Evolutionary conservation across 2,888 invertebrate species (phyloP).

Genomic region (Hyposoter didymator): DNA sequence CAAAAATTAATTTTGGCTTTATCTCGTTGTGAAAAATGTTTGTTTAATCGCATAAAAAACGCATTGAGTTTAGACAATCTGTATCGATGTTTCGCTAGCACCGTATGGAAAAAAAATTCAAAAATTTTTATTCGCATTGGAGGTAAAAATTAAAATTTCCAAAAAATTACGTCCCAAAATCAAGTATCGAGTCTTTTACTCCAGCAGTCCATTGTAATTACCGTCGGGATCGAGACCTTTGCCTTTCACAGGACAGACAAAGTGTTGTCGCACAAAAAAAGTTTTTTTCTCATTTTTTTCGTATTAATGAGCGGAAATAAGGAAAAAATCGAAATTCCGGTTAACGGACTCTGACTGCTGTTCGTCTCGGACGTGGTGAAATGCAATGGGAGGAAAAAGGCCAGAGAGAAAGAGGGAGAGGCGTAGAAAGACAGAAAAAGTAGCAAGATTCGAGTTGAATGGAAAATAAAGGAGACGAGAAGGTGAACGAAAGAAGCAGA

Average conservation of each 20-base stretch:
- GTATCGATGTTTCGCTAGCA: no score
- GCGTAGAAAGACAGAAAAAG: conserved; percentile 48
- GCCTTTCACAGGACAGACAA: not conserved
- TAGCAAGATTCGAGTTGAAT: conserved; percentile 67
- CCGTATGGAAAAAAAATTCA: not conserved
- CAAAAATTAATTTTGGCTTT: not conserved
- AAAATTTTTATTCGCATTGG: not conserved
- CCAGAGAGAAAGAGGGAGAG: not conserved
- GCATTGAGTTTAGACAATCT: not conserved
- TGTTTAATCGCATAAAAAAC: not conserved
- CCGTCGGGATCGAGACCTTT: not conserved
- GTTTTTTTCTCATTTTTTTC: not conserved
- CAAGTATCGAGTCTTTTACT: not conserved
- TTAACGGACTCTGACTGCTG: not conserved
- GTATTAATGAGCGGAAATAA: conserved; percentile 1
- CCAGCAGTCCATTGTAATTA: not conserved
- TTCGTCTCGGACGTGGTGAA: conserved; percentile 3
- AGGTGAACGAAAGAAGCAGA: conserved; percentile 53
- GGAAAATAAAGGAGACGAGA: conserved; percentile 69
- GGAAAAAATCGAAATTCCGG: conserved; percentile 4
- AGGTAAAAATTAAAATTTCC: not conserved
- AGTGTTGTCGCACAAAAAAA: not conserved
- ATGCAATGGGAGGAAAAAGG: not conserved
- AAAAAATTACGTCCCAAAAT: not conserved
- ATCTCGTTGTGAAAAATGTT: not conserved